Conservation (phyloP, 2,888 invertebrate species). For the Ectemnius lituratus region DNA sequence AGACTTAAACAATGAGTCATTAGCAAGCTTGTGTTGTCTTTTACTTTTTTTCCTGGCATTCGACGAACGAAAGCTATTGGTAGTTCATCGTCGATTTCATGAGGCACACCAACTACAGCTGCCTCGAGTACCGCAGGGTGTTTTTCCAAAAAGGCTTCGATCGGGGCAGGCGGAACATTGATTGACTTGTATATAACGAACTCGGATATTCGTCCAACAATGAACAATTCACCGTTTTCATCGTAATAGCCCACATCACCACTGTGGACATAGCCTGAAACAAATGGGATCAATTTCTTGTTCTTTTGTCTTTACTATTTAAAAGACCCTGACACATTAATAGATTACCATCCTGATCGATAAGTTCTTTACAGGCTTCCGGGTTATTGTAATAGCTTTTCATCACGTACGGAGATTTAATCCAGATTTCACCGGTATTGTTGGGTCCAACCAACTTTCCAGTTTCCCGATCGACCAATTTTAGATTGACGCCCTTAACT, state of each 20-base stretch:
- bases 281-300: too few relatives aligned
- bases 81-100: slow-evolving; percentile 55
- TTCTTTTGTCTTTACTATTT: too few relatives aligned
- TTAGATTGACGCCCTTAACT: slow-evolving; percentile 39
- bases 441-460: slow-evolving; percentile 49
- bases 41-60: slow-evolving; percentile 31
- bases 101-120: slow-evolving; percentile 60
- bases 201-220: slow-evolving; percentile 67
- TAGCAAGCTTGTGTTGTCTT: neutral
- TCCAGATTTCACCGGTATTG: slow-evolving; percentile 50
- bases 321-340: neutral
- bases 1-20: neutral
- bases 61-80: slow-evolving; percentile 62
- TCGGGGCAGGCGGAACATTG: slow-evolving; percentile 64
- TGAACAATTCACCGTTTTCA: slow-evolving; percentile 63
- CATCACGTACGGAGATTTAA: slow-evolving; percentile 51
- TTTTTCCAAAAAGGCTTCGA: slow-evolving; percentile 60
- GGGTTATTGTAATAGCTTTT: slow-evolving; percentile 53
- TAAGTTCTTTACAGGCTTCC: slow-evolving; percentile 41
- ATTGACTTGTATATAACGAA: slow-evolving; percentile 64
- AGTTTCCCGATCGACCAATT: slow-evolving; percentile 56
- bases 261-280: slow-evolving; percentile 63
- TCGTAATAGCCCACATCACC: slow-evolving; percentile 68
- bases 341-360: slow-evolving; percentile 55
- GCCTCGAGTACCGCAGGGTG: slow-evolving; percentile 62